Evolutionary conservation across 2,113 vertebrate genomes (phyloP), one percentile per base, ranked within the genome.

Genomic region (Serinus canaria): DNA sequence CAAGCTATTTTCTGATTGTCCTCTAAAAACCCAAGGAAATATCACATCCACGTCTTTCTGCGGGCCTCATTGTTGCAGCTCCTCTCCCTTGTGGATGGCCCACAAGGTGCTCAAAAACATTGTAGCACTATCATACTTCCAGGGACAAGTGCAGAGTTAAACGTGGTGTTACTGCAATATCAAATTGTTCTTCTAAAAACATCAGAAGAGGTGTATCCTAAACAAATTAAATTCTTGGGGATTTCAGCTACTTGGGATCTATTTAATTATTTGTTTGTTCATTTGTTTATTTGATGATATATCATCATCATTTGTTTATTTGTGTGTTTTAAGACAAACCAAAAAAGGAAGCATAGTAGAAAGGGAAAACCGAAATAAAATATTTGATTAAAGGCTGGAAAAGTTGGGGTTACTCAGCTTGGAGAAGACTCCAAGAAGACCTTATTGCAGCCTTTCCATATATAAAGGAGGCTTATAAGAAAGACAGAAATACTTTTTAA

Each of bases 1-100:
- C 77, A 86, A 96, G 78, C 75, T 64, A 33, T 96, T 97, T 97
- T 94, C 89, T 92, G 91, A 90, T 94, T 96, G 96, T 95, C 35
- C 35, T 62, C 75, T 92, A 90, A 90, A 79, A 95, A 58, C 83
- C 59, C 59, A 73, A 73, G 79, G 75, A 97, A 97, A 93, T 17
- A 5, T 10, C 76, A 67, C 75, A 94, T 83, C 87, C 88, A 89
- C 93, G 78, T 68, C 64, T n/a, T 91, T 95, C 53, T 90, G 47
- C 62, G 76, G 58, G 39, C 69, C 56, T 3, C n/a, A 46, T n/a
- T 58, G 28, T 63, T 79, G 27, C 66, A 60, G 31, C 52, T 89
- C 56, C 70, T 86, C 25, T 55, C 73, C 56, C 37, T 52, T 76
- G 83, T 96, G 95, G 73, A 94, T 97, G 96, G 94, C 85, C 94